Evolutionary conservation across 2,797 vertebrate genomes (phyloP).

Genomic region (Steatocranus sp.): DNA sequence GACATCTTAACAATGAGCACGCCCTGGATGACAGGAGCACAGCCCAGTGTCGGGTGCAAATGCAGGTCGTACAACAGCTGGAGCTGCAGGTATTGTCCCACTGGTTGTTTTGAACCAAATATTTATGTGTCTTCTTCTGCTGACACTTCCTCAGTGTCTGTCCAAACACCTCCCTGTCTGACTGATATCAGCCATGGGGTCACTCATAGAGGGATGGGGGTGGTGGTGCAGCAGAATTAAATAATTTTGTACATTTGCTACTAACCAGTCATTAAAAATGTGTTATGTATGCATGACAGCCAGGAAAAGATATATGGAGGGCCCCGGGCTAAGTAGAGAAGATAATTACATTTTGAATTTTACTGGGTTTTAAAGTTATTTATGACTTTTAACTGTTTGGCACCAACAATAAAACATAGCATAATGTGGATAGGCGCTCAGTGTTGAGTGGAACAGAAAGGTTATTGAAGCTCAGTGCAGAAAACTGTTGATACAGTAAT

Average conservation of each 20-base stretch:
- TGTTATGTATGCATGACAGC: conserved; percentile 97
- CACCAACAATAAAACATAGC: conserved; percentile 83
- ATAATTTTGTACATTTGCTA: conserved; percentile 91
- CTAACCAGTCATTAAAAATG: conserved; percentile 90
- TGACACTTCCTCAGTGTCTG: conserved; percentile 33
- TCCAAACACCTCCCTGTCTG: conserved; percentile 18
- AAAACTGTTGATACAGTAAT: conserved; percentile 19
- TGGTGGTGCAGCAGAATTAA: conserved; percentile 57
- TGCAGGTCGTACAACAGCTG: conserved; percentile 99
- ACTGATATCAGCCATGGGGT: conserved; percentile 53
- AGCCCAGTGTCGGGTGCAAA: conserved; percentile 99
- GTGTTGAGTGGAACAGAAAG: conserved; percentile 28
- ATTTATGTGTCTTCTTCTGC: conserved; percentile 52
- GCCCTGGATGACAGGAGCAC: conserved; percentile 99
- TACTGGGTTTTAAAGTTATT: conserved; percentile 98
- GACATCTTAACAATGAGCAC: conserved; percentile 99
- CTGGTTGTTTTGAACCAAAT: conserved; percentile 57
- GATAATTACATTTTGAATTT: conserved; percentile 99
- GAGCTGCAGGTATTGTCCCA: conserved; percentile 93
- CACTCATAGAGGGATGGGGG: conserved; percentile 35
- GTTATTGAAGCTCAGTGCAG: conserved; percentile 8
- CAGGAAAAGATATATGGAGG: conserved; percentile 92
- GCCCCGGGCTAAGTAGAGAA: conserved; percentile 94
- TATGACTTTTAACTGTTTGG: conserved; percentile 97
- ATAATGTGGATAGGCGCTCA: conserved; percentile 1